A percentile compares a stretch with the other conserved stretches of the same genome.
Evolutionary conservation across 2,113 vertebrate species (phyloP).

Genomic region (Cyrtonyx montezumae): DNA sequence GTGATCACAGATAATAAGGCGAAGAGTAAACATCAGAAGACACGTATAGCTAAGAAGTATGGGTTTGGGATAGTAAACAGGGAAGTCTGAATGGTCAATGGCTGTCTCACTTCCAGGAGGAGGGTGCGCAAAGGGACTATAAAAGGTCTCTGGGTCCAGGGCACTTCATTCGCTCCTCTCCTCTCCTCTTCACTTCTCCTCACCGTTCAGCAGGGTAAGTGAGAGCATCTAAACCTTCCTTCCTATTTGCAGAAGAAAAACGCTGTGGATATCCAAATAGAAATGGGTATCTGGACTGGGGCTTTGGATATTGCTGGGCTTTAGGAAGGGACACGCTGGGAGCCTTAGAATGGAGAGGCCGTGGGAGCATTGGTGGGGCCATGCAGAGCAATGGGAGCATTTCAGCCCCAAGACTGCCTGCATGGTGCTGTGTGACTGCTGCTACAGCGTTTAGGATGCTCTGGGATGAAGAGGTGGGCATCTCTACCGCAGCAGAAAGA

Average conservation of each 20-base stretch:
- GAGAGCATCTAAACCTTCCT: background rate
- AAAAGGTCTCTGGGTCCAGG: constrained; percentile 25
- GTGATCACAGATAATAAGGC: constrained; percentile 42
- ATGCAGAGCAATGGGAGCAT: fast-evolving
- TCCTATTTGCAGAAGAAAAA: fast-evolving
- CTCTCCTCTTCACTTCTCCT: background rate
- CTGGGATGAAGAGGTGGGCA: fast-evolving
- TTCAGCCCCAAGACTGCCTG: fast-evolving
- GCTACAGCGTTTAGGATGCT: background rate
- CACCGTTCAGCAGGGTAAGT: constrained; percentile 51
- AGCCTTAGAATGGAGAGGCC: fast-evolving
- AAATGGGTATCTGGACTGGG: background rate
- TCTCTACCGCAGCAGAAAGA: fast-evolving
- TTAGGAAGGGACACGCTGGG: fast-evolving
- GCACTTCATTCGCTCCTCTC: background rate
- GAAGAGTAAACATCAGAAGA: constrained; percentile 37
- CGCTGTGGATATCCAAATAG: fast-evolving
- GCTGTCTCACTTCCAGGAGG: constrained; percentile 68
- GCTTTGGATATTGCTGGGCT: fast-evolving
- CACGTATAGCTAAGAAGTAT: constrained; percentile 33
- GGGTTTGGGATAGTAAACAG: constrained; percentile 29
- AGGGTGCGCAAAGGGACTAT: background rate
- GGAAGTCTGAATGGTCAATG: constrained; percentile 2
- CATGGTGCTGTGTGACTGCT: background rate
- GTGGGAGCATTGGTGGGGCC: background rate